phyloP scores from a whole-genome alignment of 2,113 vertebrate genomes.

The Numenius arquata region DNA sequence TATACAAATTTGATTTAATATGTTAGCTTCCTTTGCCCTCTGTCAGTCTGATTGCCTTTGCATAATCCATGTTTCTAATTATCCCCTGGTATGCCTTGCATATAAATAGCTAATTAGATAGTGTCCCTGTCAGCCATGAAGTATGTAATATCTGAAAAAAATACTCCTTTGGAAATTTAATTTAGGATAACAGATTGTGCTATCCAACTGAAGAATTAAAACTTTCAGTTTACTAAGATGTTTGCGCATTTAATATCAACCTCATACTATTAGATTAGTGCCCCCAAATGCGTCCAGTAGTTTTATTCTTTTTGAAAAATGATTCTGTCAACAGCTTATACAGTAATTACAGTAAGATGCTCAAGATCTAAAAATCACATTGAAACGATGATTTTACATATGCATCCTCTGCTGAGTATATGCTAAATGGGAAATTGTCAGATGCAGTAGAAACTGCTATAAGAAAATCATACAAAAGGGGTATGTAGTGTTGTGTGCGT shows the following conservation, averaged over 20 bases:
- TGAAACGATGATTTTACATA: not conserved
- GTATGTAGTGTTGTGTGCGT: rapidly evolving
- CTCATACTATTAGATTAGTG: slow-evolving; percentile 31
- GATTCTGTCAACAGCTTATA: not conserved
- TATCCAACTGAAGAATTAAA: slow-evolving; percentile 70
- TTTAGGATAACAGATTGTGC: slow-evolving; percentile 74
- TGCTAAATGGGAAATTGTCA: not conserved
- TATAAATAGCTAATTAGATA: slow-evolving; percentile 84
- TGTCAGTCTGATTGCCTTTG: slow-evolving; percentile 75
- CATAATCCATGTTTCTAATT: slow-evolving; percentile 83
- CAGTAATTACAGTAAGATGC: slow-evolving; percentile 25
- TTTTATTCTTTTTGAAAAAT: not conserved
- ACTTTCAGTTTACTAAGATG: slow-evolving; percentile 55
- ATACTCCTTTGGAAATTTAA: slow-evolving; percentile 75
- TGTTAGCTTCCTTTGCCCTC: slow-evolving; percentile 71
- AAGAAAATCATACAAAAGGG: not conserved
- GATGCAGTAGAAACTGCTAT: not conserved
- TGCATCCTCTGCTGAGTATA: not conserved
- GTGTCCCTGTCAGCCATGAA: slow-evolving; percentile 75
- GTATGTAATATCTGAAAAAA: slow-evolving; percentile 75
- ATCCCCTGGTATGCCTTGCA: slow-evolving; percentile 77
- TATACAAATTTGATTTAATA: slow-evolving; percentile 77
- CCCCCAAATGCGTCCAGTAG: slow-evolving; percentile 10
- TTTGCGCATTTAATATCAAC: slow-evolving; percentile 61
- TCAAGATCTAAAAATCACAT: not conserved